A percentile compares a stretch with the other conserved stretches of the same genome.
These are phyloP conservation scores for Jordanella pulchra DNA, from an alignment of 2,797 vertebrate genomes.

Conservation along the genomic window DNA sequence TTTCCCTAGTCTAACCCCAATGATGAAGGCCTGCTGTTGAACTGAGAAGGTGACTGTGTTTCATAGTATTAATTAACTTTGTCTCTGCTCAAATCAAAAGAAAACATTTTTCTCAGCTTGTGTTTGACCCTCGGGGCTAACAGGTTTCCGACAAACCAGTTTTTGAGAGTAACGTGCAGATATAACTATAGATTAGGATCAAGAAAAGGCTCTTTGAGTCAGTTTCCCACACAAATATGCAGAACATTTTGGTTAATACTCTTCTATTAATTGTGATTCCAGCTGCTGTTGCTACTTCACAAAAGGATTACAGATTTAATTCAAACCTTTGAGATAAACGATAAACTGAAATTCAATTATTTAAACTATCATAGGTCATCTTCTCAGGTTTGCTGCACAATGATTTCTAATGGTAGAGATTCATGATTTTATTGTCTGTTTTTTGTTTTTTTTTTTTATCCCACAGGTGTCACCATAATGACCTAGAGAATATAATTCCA, in stretches of 20 bases:
- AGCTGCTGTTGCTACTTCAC: background rate
- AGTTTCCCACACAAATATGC: background rate
- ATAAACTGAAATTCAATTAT: background rate
- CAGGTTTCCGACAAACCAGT: background rate
- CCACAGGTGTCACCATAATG: slow-evolving; percentile 89
- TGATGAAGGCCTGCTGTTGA: background rate
- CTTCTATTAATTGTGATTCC: background rate
- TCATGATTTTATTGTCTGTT: background rate
- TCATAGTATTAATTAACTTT: background rate
- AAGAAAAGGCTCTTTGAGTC: background rate
- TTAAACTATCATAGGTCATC: background rate
- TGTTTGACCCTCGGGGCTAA: background rate
- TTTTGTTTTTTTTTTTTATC: background rate
- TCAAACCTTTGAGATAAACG: background rate
- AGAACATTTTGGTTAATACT: too few species aligned
- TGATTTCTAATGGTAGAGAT: background rate
- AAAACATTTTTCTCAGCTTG: background rate
- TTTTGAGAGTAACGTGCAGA: background rate
- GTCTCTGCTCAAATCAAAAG: background rate
- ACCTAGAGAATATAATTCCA: slow-evolving; percentile 90
- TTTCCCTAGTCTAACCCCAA: background rate
- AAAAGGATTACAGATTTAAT: background rate
- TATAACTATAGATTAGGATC: background rate
- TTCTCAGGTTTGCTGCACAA: background rate
- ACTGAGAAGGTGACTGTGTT: background rate